Evolutionary conservation across 2,888 invertebrate genomes (phyloP).

Genomic region (Onthophagus sagittarius): DNA sequence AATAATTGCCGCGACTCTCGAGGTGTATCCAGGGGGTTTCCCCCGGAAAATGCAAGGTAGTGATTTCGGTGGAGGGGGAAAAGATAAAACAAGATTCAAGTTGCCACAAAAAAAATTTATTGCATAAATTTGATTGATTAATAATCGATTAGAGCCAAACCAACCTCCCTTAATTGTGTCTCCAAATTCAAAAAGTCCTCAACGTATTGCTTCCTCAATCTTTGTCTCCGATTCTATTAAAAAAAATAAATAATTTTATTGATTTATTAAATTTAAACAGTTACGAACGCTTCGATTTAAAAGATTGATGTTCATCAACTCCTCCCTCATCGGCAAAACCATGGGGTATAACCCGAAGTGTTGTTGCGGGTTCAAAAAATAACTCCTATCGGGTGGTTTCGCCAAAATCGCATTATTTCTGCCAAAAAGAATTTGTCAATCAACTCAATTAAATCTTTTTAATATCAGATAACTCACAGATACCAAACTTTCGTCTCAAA

Average conservation of each 20-base stretch:
- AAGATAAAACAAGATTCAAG: too few relatives aligned
- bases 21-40: not conserved
- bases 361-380: conserved; percentile 26
- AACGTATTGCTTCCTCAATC: conserved; percentile 31
- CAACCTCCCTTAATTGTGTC: conserved; percentile 35
- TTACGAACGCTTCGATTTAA: conserved; percentile 19
- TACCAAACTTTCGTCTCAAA: conserved; percentile 16
- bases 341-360: conserved; percentile 33
- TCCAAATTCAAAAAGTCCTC: conserved; percentile 36
- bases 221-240: conserved; percentile 30
- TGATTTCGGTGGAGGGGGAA: too few relatives aligned
- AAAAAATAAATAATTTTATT: not conserved
- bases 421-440: conserved; percentile 13
- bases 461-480: not conserved
- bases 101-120: not conserved
- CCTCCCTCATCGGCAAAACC: conserved; percentile 31
- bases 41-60: too few relatives aligned
- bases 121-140: conserved; percentile 6
- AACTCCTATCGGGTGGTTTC: conserved; percentile 24
- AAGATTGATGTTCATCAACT: conserved; percentile 21
- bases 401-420: conserved; percentile 31
- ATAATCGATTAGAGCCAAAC: conserved; percentile 31
- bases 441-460: not conserved
- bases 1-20: not conserved
- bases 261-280: not conserved